Evolutionary conservation across 2,888 invertebrate species (phyloP).

Genomic region (Ennomos fuscantarius): DNA sequence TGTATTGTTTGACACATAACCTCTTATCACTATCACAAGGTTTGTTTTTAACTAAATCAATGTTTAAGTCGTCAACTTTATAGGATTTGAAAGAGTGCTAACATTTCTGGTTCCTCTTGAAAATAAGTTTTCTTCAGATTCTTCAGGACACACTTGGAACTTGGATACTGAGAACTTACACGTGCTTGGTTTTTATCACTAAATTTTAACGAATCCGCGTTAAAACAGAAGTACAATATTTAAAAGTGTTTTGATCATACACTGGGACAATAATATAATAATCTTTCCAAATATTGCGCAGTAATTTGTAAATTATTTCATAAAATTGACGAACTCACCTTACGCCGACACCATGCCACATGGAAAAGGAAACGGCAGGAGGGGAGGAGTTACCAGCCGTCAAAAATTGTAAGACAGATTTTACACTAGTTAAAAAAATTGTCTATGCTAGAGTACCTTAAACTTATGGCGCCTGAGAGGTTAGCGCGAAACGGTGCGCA

Average conservation of each 20-base stretch:
- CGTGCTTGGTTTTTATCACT: conserved; percentile 33
- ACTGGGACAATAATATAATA: conserved; percentile 9
- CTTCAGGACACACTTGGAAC: conserved; percentile 16
- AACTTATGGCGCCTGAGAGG: too few species aligned
- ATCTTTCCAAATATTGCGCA: conserved; percentile 41
- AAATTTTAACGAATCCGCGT: conserved; percentile 13
- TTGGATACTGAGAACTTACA: conserved; percentile 25
- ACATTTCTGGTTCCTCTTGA: conserved; percentile 10
- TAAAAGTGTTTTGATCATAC: conserved; percentile 7
- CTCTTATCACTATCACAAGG: conserved; percentile 43
- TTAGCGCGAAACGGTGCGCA: too few species aligned
- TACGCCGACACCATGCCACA: conserved; percentile 83
- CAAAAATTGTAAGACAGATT: neutral
- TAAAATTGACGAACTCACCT: conserved; percentile 71
- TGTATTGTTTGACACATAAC: conserved; percentile 48
- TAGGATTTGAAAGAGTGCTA: neutral
- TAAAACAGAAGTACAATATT: neutral
- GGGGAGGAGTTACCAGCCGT: neutral
- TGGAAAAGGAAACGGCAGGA: conserved; percentile 69
- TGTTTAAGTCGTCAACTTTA: neutral
- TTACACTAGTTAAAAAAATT: conserved; percentile 40
- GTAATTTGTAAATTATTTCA: conserved; percentile 51
- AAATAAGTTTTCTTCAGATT: conserved; percentile 17
- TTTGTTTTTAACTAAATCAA: neutral
- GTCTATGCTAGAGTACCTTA: too few species aligned